Percentiles rank a stretch among this genome's conserved stretches.
Conservation (phyloP, 2,113 vertebrate species). For the Elgaria multicarinata region DNA sequence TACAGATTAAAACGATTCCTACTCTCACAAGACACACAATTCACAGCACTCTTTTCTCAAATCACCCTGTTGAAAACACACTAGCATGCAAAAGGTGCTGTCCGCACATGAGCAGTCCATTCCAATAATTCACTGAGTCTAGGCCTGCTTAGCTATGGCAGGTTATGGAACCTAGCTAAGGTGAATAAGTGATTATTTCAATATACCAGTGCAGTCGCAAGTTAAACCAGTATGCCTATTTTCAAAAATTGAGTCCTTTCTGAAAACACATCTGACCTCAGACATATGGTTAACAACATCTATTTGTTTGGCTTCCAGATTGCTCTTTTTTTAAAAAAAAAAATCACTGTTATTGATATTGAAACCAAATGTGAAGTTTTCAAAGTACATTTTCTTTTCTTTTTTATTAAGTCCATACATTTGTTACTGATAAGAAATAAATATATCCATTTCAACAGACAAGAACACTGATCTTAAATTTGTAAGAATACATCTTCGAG, state of each 20-base stretch:
- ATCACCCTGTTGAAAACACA: not conserved
- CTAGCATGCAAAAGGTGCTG: not conserved
- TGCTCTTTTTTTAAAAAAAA: not conserved
- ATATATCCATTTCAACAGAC: constrained; percentile 51
- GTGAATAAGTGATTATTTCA: too few species aligned
- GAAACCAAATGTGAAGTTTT: not conserved
- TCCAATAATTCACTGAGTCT: not conserved
- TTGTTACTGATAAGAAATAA: constrained; percentile 47
- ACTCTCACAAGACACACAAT: not conserved
- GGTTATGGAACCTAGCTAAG: not conserved
- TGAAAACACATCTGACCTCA: not conserved
- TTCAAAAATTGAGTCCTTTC: not conserved
- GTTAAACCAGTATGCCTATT: not conserved
- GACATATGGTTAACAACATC: not conserved
- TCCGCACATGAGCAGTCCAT: not conserved
- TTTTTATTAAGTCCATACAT: not conserved
- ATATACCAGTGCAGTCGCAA: not conserved
- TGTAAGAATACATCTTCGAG: constrained; percentile 49
- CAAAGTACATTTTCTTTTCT: constrained; percentile 3
- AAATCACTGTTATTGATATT: not conserved
- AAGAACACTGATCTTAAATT: constrained; percentile 58
- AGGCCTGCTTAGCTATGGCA: not conserved
- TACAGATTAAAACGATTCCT: not conserved
- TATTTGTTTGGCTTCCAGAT: not conserved
- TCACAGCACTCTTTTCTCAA: too few species aligned